Evolutionary conservation across 2,888 invertebrate genomes (phyloP).

Genomic region (Diplazon laetatorius): DNA sequence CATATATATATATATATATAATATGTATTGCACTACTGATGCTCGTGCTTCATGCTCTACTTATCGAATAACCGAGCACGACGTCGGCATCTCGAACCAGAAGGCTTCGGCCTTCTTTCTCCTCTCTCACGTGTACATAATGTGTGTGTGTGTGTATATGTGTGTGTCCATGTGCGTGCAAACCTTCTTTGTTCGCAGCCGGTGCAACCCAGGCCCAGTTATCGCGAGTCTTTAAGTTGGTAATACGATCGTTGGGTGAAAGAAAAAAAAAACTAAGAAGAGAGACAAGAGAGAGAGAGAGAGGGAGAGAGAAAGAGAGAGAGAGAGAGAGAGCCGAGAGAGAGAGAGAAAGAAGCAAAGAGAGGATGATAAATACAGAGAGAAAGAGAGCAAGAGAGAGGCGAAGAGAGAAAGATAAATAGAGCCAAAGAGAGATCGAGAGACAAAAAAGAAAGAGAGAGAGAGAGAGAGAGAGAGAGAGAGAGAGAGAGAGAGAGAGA

Average conservation of each 20-base stretch:
- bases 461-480: slow-evolving; percentile 24
- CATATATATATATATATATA: not conserved
- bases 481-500: slow-evolving; percentile 34
- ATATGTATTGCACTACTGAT: slow-evolving; percentile 11
- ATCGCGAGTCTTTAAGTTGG: slow-evolving; percentile 20
- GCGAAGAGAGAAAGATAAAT: too few species aligned
- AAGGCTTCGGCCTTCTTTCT: slow-evolving; percentile 72
- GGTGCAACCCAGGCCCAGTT: slow-evolving; percentile 18
- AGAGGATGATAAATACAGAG: slow-evolving; percentile 23
- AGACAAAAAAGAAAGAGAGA: slow-evolving; percentile 20
- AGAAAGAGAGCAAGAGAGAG: slow-evolving; percentile 26
- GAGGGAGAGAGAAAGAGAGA: too few species aligned
- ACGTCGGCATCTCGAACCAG: slow-evolving; percentile 64
- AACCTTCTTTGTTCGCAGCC: slow-evolving; percentile 35
- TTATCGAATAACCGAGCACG: slow-evolving; percentile 71
- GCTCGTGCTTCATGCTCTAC: slow-evolving; percentile 79
- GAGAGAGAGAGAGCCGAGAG: too few species aligned
- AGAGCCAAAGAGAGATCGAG: too few species aligned
- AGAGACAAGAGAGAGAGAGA: slow-evolving; percentile 29
- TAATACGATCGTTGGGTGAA: slow-evolving; percentile 17
- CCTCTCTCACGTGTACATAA: slow-evolving; percentile 16
- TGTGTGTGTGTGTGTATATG: too few species aligned
- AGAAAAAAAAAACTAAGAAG: slow-evolving; percentile 20
- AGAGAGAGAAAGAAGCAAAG: too few species aligned
- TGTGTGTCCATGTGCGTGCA: not conserved